Conservation (phyloP, 2,888 invertebrate genomes). For the Copidosoma aretas region DNA sequence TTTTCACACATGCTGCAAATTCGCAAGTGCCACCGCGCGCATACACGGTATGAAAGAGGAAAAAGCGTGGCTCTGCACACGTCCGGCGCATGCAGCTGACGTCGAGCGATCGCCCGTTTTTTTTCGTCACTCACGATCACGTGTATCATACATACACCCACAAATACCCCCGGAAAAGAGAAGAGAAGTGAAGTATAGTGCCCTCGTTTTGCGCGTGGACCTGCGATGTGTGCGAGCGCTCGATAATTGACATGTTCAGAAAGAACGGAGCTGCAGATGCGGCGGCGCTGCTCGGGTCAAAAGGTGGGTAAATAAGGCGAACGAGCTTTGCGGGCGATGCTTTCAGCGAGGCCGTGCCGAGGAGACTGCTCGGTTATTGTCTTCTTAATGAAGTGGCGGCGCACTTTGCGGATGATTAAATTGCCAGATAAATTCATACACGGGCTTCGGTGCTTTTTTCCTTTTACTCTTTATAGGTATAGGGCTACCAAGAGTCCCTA, state of each 20-base stretch:
- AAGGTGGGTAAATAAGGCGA: background rate
- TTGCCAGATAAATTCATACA: too few relatives aligned
- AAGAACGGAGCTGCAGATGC: background rate
- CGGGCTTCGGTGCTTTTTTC: too few relatives aligned
- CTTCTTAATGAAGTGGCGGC: too few relatives aligned
- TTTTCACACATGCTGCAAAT: slow-evolving; percentile 20
- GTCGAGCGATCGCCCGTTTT: slow-evolving; percentile 15
- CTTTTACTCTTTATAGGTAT: too few relatives aligned
- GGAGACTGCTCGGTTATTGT: too few relatives aligned
- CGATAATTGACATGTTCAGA: slow-evolving; percentile 23
- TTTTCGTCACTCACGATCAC: slow-evolving; percentile 24
- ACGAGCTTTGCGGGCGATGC: too few relatives aligned
- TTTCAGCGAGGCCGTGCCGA: too few relatives aligned
- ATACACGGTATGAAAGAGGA: background rate
- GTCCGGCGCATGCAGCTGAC: background rate
- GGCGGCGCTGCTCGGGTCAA: background rate
- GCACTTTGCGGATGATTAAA: too few relatives aligned
- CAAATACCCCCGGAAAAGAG: too few relatives aligned
- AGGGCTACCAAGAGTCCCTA: too few relatives aligned
- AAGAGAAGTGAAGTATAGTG: slow-evolving; percentile 13
- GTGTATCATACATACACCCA: too few relatives aligned
- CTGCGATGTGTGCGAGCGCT: slow-evolving; percentile 1
- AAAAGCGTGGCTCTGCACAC: background rate
- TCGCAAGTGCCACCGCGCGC: background rate
- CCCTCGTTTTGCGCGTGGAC: slow-evolving; percentile 12